A percentile compares a stretch with the other conserved stretches of the same genome.
Conservation (phyloP, 1,140 invertebrate genomes). For the Drosophila biarmipes region DNA sequence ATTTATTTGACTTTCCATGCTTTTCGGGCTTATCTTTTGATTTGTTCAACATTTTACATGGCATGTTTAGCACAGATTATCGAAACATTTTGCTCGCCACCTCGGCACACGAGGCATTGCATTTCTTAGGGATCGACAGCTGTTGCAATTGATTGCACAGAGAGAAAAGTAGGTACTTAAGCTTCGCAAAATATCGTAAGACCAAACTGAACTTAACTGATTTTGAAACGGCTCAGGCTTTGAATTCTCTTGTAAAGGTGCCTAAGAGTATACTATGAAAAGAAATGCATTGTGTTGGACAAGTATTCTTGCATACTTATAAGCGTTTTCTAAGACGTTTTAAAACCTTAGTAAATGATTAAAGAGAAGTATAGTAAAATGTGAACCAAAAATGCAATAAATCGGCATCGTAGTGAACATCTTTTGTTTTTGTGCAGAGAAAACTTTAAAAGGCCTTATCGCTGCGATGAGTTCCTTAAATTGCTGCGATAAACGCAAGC, state of each 20-base stretch:
- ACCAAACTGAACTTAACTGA: too few species aligned
- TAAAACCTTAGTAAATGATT: not conserved
- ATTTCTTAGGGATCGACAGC: slow-evolving; percentile 14
- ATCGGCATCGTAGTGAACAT: not conserved
- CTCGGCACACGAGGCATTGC: slow-evolving; percentile 8
- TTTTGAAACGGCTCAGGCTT: too few species aligned
- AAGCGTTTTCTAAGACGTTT: too few species aligned
- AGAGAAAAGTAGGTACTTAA: not conserved
- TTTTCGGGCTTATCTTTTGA: slow-evolving; percentile 7
- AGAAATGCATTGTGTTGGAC: too few species aligned
- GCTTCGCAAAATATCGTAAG: not conserved
- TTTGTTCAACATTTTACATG: slow-evolving; percentile 28
- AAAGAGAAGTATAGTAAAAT: not conserved
- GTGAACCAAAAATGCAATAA: too few species aligned
- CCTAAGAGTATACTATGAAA: too few species aligned
- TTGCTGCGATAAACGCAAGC: slow-evolving; percentile 21
- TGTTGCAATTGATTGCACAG: slow-evolving; percentile 1
- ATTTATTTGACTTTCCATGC: slow-evolving; percentile 21
- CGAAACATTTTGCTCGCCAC: slow-evolving; percentile 38
- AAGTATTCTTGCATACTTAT: too few species aligned
- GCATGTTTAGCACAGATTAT: slow-evolving; percentile 62
- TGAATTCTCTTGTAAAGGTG: too few species aligned
- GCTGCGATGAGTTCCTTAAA: slow-evolving; percentile 13
- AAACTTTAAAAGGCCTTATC: not conserved
- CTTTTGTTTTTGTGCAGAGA: not conserved